Conservation (phyloP, 2,888 invertebrate species). For the Drosophila anomelani region DNA sequence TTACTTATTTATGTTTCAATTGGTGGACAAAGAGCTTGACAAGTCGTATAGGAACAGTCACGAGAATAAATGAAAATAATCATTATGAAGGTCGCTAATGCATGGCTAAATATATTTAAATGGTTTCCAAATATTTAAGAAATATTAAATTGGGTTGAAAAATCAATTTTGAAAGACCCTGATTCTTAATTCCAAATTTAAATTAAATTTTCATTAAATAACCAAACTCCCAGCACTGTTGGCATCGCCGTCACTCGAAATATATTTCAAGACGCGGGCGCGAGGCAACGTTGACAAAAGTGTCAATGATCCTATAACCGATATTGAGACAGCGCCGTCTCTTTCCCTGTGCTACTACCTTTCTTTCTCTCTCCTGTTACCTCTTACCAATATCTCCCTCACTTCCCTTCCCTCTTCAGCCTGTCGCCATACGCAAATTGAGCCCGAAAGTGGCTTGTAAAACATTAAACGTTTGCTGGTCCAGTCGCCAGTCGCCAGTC, state of each 20-base stretch:
- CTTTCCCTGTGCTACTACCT: conserved; percentile 19
- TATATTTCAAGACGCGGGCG: conserved; percentile 40
- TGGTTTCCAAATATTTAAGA: too few relatives aligned
- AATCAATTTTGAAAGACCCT: too few relatives aligned
- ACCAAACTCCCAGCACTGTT: conserved; percentile 2
- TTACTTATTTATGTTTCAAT: too few relatives aligned
- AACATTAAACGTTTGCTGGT: conserved; percentile 70
- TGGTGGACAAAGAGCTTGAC: too few relatives aligned
- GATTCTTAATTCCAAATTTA: too few relatives aligned
- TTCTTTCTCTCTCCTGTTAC: not conserved
- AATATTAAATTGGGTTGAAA: too few relatives aligned
- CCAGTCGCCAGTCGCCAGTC: conserved; percentile 50
- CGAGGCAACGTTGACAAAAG: conserved; percentile 57
- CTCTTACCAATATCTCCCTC: not conserved
- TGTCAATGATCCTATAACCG: conserved; percentile 80
- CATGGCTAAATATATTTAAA: too few relatives aligned
- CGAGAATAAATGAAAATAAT: too few relatives aligned
- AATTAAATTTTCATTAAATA: too few relatives aligned
- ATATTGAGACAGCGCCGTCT: conserved; percentile 64
- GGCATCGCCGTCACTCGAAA: not conserved
- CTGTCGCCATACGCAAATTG: conserved; percentile 66
- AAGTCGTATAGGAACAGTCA: too few relatives aligned
- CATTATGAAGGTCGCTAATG: too few relatives aligned
- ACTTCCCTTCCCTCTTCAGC: not conserved
- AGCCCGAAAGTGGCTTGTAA: conserved; percentile 74